Base-by-base conservation (phyloP, 92 coral and sea anemone genomes). In the Zoanthus sansibaricus region DNA sequence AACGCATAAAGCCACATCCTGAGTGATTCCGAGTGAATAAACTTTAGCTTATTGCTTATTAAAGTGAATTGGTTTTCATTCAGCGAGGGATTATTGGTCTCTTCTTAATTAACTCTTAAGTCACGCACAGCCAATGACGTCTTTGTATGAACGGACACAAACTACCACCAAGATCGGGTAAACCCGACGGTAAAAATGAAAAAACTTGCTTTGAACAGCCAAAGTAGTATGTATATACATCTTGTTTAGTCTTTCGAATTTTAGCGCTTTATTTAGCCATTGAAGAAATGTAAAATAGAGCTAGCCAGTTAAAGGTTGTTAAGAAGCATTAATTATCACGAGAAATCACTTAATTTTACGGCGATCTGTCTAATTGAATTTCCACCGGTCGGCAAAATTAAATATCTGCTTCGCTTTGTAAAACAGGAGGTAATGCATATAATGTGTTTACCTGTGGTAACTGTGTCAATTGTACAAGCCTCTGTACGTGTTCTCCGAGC, bases 41-140 rank as follows among this genome's bases (percentile, higher is more conserved):
- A 80, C 85, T 64, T 7, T 12, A 48, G 12, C 75, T 66, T 67
- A 67, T 67, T 80, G 64, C 85, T 80, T 66, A 66, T 80, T 80
- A 47, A 54, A 52, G 46, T 51, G 82, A 76, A 76, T 76, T 76
- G 59, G 58, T 67, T 44, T 80, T 66, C 91, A 82, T 84, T 94
- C 92, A 88, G 47, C 92, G 79, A 82, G 69, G 91, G 95, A 90
- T 94, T 90, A 92, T 6, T 56, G 77, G 76, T 90, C 87, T 92
- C 92, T 91, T 93, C 77, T 82, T 94, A 90, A 90, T 92, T 92
- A 94, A 94, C 94, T 88, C 94, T 82, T 84, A 31, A 76, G 98
- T 94, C 98, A 94, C 98, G 98, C 92, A 25, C 25, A 94, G 75
- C 59, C 42, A 1, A 37, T 88, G 92, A 84, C 84, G 86, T 89